Conservation (phyloP, 2,113 vertebrate genomes). For the Lophotis ruficrista region DNA sequence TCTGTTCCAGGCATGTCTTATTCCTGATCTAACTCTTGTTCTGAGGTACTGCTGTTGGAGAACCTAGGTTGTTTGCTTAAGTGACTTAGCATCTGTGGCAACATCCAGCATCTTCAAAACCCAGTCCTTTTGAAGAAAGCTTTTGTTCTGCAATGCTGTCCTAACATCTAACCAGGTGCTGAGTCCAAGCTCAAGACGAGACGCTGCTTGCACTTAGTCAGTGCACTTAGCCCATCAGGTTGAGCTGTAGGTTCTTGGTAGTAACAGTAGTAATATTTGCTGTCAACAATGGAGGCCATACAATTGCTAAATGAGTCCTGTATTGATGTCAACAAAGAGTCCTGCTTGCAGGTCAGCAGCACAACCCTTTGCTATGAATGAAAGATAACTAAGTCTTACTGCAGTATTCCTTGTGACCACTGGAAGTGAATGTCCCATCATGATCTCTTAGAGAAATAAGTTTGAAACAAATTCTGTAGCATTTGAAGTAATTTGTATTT, state of each 20-base stretch:
- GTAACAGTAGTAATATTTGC: not conserved
- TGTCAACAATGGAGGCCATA: not conserved
- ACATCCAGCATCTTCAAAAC: not conserved
- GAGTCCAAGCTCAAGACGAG: not conserved
- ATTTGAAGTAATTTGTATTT: not conserved
- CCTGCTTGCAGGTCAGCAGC: not conserved
- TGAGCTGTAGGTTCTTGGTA: not conserved
- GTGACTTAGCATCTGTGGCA: not conserved
- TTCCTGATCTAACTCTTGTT: not conserved
- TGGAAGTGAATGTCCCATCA: not conserved
- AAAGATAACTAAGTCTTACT: not conserved
- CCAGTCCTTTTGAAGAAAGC: not conserved
- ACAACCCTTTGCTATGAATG: not conserved
- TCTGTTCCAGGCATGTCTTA: not conserved
- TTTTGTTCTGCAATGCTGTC: not conserved
- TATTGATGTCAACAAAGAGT: not conserved
- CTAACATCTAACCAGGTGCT: not conserved
- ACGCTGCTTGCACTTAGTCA: not conserved
- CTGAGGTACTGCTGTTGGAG: not conserved
- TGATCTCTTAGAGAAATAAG: not conserved
- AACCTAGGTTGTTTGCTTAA: not conserved
- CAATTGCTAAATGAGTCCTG: not conserved
- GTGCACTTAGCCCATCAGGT: not conserved
- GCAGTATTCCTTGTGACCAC: not conserved
- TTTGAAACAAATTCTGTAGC: not conserved